phyloP scores from a whole-genome alignment of 2,888 invertebrate genomes.

The Drosophila nr. fundita region DNA sequence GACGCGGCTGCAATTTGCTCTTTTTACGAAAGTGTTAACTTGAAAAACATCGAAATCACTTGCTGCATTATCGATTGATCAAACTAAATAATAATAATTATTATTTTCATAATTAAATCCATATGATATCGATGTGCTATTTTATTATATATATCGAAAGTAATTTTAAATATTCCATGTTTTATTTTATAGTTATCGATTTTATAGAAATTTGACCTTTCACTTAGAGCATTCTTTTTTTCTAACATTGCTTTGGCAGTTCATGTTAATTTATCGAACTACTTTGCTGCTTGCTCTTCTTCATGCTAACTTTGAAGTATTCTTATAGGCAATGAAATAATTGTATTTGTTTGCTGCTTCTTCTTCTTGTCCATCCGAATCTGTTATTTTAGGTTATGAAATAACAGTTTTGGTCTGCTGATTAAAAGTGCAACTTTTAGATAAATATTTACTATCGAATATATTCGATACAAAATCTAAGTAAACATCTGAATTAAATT shows the following conservation, averaged over 20 bases:
- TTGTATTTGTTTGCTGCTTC: too few species aligned
- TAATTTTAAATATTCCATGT: not conserved
- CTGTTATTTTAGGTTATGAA: not conserved
- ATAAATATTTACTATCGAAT: not conserved
- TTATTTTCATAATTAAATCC: not conserved
- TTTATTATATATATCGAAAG: not conserved
- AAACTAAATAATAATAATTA: not conserved
- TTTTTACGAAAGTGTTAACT: not conserved
- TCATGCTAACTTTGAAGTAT: too few species aligned
- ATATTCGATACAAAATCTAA: not conserved
- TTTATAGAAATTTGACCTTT: not conserved
- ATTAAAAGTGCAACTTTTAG: not conserved
- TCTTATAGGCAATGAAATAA: too few species aligned
- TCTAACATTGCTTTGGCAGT: not conserved
- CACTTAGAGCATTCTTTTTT: not conserved
- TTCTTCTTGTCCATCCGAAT: not conserved
- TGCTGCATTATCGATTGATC: not conserved
- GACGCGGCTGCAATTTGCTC: not conserved
- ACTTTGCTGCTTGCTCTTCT: not conserved
- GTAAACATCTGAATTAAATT: not conserved
- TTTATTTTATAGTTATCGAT: not conserved
- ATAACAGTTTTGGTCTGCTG: not conserved
- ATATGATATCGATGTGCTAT: not conserved
- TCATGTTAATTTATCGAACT: not conserved
- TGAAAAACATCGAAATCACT: not conserved